Conservation (phyloP, 1,140 invertebrate species). For the Cyclina sinensis region DNA sequence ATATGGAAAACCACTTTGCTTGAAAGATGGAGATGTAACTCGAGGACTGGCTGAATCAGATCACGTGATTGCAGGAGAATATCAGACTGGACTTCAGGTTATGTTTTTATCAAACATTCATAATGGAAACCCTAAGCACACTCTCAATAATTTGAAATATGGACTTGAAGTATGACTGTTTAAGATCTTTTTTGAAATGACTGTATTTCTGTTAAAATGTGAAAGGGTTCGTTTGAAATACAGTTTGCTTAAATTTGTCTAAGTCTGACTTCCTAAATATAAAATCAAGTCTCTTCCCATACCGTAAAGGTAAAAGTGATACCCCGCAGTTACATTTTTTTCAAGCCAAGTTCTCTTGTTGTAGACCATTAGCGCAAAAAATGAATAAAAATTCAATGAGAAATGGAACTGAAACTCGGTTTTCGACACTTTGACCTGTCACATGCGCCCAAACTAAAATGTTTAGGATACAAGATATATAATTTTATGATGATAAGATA, state of each 20-base stretch:
- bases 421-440: too few relatives aligned
- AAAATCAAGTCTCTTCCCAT: too few relatives aligned
- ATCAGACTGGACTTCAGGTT: slow-evolving; percentile 12
- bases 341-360: too few relatives aligned
- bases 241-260: not conserved
- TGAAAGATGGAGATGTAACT: not conserved
- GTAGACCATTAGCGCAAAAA: too few relatives aligned
- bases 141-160: not conserved
- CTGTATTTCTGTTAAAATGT: not conserved
- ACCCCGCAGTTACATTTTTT: too few relatives aligned
- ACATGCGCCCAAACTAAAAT: too few relatives aligned
- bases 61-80: slow-evolving; percentile 27
- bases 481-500: too few relatives aligned
- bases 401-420: too few relatives aligned
- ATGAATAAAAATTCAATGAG: too few relatives aligned
- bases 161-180: not conserved
- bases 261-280: too few relatives aligned
- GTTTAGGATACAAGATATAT: too few relatives aligned
- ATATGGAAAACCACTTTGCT: not conserved
- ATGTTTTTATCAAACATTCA: not conserved
- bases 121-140: not conserved
- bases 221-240: not conserved
- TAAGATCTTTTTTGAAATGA: not conserved
- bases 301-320: too few relatives aligned
- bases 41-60: not conserved